Percentiles rank a stretch among this genome's conserved stretches.
phyloP scores from a whole-genome alignment of 2,113 vertebrate genomes.

The Triplophysa siluroides region DNA sequence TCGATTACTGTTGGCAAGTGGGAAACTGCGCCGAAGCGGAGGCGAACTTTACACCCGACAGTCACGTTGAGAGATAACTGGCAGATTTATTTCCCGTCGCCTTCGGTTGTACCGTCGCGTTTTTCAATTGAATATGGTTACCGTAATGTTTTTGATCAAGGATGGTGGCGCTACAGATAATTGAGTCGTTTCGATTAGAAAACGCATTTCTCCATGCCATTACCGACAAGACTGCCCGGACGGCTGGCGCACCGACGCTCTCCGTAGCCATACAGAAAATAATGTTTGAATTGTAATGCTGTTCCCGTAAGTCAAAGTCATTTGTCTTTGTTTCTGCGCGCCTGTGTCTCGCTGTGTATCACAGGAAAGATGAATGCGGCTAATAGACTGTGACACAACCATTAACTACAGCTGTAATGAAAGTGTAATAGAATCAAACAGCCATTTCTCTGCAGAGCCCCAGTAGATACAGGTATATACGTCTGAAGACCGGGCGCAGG shows the following conservation, averaged over 20 bases:
- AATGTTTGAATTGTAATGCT: slow-evolving; percentile 61
- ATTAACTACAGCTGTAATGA: slow-evolving; percentile 81
- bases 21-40: slow-evolving; percentile 42
- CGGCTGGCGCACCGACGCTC: slow-evolving; percentile 8
- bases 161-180: slow-evolving; percentile 45
- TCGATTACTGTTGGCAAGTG: slow-evolving; percentile 67
- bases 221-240: slow-evolving; percentile 42
- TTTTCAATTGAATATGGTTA: slow-evolving; percentile 53
- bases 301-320: slow-evolving; percentile 63
- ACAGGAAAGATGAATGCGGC: slow-evolving; percentile 77
- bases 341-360: slow-evolving; percentile 75
- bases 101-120: slow-evolving; percentile 41
- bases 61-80: slow-evolving; percentile 43
- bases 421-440: slow-evolving; percentile 79
- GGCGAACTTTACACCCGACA: slow-evolving; percentile 41
- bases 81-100: slow-evolving; percentile 46
- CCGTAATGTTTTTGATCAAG: slow-evolving; percentile 57
- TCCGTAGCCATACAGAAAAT: slow-evolving; percentile 50
- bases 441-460: slow-evolving; percentile 64
- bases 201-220: slow-evolving; percentile 47
- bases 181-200: slow-evolving; percentile 60
- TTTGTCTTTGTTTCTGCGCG: slow-evolving; percentile 73
- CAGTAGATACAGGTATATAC: slow-evolving; percentile 72
- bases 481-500: slow-evolving; percentile 66
- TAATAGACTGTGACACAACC: slow-evolving; percentile 81